phyloP scores from a whole-genome alignment of 2,113 vertebrate species.

The Todiramphus saurophagus region DNA sequence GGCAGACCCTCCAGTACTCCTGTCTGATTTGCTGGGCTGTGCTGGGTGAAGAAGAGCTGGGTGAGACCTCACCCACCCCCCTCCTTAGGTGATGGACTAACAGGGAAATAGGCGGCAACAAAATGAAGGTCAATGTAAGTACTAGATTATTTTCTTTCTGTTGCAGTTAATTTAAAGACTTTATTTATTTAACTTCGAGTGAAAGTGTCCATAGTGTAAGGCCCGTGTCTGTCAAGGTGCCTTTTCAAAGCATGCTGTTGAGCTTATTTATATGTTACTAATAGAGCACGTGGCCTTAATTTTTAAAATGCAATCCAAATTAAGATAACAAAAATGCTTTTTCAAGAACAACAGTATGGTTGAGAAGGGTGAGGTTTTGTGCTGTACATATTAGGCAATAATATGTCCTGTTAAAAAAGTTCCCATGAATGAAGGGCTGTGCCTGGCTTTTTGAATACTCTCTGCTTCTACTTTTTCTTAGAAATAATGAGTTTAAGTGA shows the following conservation, averaged over 20 bases:
- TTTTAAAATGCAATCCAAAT: not conserved
- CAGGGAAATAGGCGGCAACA: not conserved
- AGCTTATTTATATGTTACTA: not conserved
- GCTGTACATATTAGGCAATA: fast-evolving
- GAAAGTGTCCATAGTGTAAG: fast-evolving
- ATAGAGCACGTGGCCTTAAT: fast-evolving
- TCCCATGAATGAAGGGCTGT: not conserved
- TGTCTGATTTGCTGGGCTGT: fast-evolving
- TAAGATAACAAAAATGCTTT: not conserved
- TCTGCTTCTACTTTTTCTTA: not conserved
- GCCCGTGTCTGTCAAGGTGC: not conserved
- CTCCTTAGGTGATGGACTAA: not conserved
- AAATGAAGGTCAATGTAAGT: slow-evolving; percentile 69
- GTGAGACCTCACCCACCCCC: not conserved
- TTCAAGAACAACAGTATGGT: fast-evolving
- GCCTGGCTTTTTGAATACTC: too few relatives aligned
- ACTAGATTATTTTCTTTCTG: not conserved
- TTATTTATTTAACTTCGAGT: fast-evolving
- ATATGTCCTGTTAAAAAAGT: not conserved
- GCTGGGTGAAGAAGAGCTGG: not conserved
- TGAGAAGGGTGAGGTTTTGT: not conserved
- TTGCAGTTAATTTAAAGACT: not conserved
- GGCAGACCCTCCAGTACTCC: not conserved
- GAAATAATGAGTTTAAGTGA: not conserved
- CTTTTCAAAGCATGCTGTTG: not conserved